Conservation (phyloP, 2,888 invertebrate species). For the Pseudococcus viburni region DNA sequence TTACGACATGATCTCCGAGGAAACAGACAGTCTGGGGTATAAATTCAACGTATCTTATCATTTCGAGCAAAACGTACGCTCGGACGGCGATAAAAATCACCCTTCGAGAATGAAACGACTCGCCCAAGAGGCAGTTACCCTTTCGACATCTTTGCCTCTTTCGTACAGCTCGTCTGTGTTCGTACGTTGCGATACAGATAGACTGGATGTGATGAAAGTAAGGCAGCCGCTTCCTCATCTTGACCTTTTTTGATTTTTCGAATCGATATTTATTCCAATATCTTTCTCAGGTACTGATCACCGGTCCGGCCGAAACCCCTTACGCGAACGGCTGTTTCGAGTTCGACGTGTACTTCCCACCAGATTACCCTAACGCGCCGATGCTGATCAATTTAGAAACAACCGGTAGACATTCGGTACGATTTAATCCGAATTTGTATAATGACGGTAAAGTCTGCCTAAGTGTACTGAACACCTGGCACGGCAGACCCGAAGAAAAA, state of each 20-base stretch:
- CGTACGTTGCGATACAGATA: constrained; percentile 93
- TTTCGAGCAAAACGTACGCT: constrained; percentile 88
- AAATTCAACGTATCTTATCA: constrained; percentile 91
- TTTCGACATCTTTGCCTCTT: constrained; percentile 91
- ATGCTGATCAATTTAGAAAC: constrained; percentile 94
- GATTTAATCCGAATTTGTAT: constrained; percentile 94
- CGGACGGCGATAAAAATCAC: constrained; percentile 88
- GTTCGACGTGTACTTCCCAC: constrained; percentile 88
- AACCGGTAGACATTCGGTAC: constrained; percentile 88
- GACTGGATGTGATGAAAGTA: constrained; percentile 96
- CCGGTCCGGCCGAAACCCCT: constrained; percentile 91
- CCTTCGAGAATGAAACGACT: constrained; percentile 90
- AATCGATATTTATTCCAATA: background rate
- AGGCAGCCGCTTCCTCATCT: background rate
- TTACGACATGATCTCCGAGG: constrained; percentile 91
- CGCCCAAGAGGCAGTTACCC: constrained; percentile 94
- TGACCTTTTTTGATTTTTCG: background rate
- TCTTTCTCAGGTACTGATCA: constrained; percentile 83
- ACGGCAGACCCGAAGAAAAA: constrained; percentile 95
- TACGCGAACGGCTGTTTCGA: constrained; percentile 94
- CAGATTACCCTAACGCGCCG: constrained; percentile 86
- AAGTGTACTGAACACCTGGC: constrained; percentile 96
- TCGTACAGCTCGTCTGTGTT: constrained; percentile 95
- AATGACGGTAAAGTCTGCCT: constrained; percentile 96
- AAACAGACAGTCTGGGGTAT: constrained; percentile 80